Conservation (phyloP, 2,113 vertebrate species). For the Rhinogobius similis region DNA sequence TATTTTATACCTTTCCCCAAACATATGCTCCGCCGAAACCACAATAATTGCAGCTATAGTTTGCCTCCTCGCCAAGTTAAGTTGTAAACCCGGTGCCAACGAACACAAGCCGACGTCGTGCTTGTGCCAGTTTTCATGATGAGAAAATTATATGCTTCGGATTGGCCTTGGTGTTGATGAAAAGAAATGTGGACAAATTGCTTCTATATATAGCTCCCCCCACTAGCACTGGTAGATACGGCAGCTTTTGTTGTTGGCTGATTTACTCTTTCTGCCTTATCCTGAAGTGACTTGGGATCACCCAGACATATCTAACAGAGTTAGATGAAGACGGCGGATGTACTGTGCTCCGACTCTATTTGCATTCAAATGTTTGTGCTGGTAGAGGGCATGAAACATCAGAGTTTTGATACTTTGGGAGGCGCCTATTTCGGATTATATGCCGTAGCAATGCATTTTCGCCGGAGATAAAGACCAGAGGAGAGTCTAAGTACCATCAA, state of each 20-base stretch:
- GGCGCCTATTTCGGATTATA: neutral
- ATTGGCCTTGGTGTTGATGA: slow-evolving; percentile 65
- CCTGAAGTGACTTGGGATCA: slow-evolving; percentile 32
- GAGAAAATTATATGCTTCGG: slow-evolving; percentile 68
- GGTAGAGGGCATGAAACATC: slow-evolving; percentile 23
- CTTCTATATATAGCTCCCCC: slow-evolving; percentile 71
- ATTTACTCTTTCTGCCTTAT: slow-evolving; percentile 52
- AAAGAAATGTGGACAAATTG: slow-evolving; percentile 69
- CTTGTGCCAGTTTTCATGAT: slow-evolving; percentile 72
- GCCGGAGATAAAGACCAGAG: neutral
- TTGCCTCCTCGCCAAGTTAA: slow-evolving; percentile 18
- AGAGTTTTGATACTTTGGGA: neutral
- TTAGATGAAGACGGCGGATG: slow-evolving; percentile 20
- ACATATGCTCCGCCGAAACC: slow-evolving; percentile 18
- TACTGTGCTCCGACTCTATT: slow-evolving; percentile 25
- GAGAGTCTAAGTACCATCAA: neutral
- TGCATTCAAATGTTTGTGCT: slow-evolving; percentile 46
- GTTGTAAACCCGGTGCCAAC: slow-evolving; percentile 42
- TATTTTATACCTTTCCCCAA: slow-evolving; percentile 19
- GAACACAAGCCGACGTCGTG: slow-evolving; percentile 46
- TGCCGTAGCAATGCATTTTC: neutral
- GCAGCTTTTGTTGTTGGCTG: slow-evolving; percentile 56
- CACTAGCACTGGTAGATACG: slow-evolving; percentile 29
- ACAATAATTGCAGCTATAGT: slow-evolving; percentile 40
- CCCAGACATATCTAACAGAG: slow-evolving; percentile 30